Conservation (phyloP, 2,113 vertebrate genomes). For the Corynorhinus townsendii region DNA sequence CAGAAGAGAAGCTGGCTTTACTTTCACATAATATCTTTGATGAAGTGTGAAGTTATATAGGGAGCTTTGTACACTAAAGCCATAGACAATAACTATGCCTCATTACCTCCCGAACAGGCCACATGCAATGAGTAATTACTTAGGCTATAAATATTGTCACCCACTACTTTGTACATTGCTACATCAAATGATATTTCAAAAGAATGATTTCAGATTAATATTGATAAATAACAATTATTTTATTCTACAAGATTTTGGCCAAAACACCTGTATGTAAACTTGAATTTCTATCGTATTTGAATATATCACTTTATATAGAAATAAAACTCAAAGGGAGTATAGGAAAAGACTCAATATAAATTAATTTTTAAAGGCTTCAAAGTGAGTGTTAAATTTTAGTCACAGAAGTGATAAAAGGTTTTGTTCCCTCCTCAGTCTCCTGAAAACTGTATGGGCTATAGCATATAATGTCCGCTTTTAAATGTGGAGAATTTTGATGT, state of each 20-base stretch:
- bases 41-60: background rate
- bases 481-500: background rate
- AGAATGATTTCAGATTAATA: background rate
- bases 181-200: background rate
- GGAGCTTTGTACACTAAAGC: background rate
- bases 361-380: background rate
- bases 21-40: background rate
- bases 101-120: background rate
- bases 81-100: background rate
- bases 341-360: background rate
- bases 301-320: background rate
- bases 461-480: background rate
- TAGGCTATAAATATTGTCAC: background rate
- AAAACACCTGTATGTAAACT: background rate
- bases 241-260: background rate
- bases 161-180: background rate
- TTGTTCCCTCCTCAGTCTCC: background rate
- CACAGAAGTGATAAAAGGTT: background rate
- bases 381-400: background rate
- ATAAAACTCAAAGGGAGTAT: background rate
- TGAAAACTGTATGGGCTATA: background rate
- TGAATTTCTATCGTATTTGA: background rate
- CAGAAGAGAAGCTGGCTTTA: background rate
- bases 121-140: background rate
- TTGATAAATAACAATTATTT: background rate